Base-by-base conservation (phyloP, 2,888 invertebrate species). In the Erpobdella octoculata region DNA sequence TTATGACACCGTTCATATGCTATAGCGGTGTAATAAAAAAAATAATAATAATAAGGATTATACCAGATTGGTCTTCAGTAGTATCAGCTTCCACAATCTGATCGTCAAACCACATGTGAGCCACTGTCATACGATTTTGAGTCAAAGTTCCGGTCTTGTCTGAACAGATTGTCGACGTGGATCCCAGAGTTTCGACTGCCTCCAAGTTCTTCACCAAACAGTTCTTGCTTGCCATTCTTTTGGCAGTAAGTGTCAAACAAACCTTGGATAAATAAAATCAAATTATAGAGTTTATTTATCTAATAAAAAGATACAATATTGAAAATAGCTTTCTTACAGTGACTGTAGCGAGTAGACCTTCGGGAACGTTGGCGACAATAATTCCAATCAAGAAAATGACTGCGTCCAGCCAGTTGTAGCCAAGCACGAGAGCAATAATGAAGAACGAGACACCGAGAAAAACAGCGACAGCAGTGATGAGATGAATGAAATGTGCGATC, bases 81-180 rank as follows among this genome's bases (percentile, higher is more conserved):
- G 97, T 98, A 83, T 98, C 97, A 74, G 96, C 95, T 84, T 97
- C 97, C 82, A 95, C 92, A 85, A 98, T 97, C 85, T 92, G 91
- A 84, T 95, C 93, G 84, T 97, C 96, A 84, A 94, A 95, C 89
- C 95, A 96, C 94, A 96, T 95, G 86, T 97, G 97, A 77, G 96
- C 95, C 72, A 97, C 96, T 31, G 97, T 97, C 97, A 97, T 97
- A 80, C 95, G 87, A 87, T 98, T 98, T 85, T 98, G 97, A 28
- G 97, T 98, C 74, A 96, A 86, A 18, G 96, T 98, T 77, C 97
- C 97, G 77, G 97, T 97, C 86, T 97, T 97, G 85, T 97, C 97
- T n/a, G 97, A 97, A 87, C 98, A 98, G 85, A 98, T 98, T 77
- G 96, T 97, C 74, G 95, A 95, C 15, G 97, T 98, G 62, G 96